phyloP scores from a whole-genome alignment of 1,140 invertebrate species.

The Drosophila kohkoa region DNA sequence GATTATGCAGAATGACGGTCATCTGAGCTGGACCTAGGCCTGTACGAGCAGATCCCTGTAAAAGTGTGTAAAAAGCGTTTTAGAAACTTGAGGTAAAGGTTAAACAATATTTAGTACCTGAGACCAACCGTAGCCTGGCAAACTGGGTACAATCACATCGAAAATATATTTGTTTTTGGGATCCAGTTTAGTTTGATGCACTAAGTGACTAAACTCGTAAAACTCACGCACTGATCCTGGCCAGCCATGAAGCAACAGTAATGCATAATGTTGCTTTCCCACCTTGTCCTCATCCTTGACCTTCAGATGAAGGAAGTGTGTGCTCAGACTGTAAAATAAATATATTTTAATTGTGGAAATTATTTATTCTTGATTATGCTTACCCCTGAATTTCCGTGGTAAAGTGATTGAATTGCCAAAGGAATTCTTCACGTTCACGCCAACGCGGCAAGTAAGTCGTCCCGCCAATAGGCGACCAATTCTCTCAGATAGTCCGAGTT shows the following conservation, averaged over 20 bases:
- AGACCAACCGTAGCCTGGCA: conserved; percentile 93
- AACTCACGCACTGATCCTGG: conserved; percentile 95
- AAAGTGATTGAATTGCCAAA: conserved; percentile 92
- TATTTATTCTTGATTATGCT: conserved; percentile 36
- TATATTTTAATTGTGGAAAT: conserved; percentile 55
- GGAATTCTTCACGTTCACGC: conserved; percentile 88
- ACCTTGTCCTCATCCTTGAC: conserved; percentile 85
- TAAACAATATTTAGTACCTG: conserved; percentile 59
- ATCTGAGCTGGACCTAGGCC: conserved; percentile 89
- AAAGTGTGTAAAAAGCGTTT: not conserved
- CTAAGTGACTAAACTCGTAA: conserved; percentile 90
- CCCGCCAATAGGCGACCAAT: conserved; percentile 89
- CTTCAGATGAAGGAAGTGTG: conserved; percentile 90
- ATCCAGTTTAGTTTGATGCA: conserved; percentile 87
- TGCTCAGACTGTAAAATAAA: conserved; percentile 86
- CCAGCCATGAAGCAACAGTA: conserved; percentile 95
- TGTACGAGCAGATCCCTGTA: conserved; percentile 86
- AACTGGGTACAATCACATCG: conserved; percentile 91
- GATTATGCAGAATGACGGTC: conserved; percentile 90
- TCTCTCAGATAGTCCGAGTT: conserved; percentile 89
- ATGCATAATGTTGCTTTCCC: conserved; percentile 85
- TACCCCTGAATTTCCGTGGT: conserved; percentile 89
- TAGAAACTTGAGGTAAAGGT: not conserved
- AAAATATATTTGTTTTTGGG: conserved; percentile 88
- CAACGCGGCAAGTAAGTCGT: conserved; percentile 90